phyloP scores from a whole-genome alignment of 2,797 vertebrate species.

The Sebastes elongatus region DNA sequence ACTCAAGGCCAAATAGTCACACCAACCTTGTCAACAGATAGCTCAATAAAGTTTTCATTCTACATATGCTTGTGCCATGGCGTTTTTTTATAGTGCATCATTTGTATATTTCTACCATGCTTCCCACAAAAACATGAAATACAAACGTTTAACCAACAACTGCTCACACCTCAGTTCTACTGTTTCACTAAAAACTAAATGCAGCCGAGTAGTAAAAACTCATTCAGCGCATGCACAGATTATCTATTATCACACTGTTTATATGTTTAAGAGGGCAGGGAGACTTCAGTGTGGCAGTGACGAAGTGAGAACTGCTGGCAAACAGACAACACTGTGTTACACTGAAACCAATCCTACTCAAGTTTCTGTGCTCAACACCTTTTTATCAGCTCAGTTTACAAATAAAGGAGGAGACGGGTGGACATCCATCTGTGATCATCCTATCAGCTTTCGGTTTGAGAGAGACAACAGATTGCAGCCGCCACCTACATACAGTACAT shows the following conservation, averaged over 20 bases:
- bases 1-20: background rate
- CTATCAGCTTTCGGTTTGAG: background rate
- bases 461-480: background rate
- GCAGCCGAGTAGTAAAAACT: background rate
- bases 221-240: background rate
- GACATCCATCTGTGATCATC: constrained; percentile 4
- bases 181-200: background rate
- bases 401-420: background rate
- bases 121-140: background rate
- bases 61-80: background rate
- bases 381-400: constrained; percentile 49
- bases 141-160: background rate
- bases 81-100: background rate
- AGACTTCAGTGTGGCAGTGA: background rate
- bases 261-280: background rate
- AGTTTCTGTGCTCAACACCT: constrained; percentile 59
- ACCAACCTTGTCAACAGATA: background rate
- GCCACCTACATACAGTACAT: background rate
- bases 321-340: background rate
- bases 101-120: background rate
- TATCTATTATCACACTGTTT: background rate
- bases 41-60: constrained; percentile 5
- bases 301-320: constrained; percentile 21
- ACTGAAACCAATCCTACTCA: constrained; percentile 48
- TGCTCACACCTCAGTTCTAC: no score